Evolutionary conservation across 2,113 vertebrate species (phyloP).

Genomic region (Pelvicachromis taeniatus): DNA sequence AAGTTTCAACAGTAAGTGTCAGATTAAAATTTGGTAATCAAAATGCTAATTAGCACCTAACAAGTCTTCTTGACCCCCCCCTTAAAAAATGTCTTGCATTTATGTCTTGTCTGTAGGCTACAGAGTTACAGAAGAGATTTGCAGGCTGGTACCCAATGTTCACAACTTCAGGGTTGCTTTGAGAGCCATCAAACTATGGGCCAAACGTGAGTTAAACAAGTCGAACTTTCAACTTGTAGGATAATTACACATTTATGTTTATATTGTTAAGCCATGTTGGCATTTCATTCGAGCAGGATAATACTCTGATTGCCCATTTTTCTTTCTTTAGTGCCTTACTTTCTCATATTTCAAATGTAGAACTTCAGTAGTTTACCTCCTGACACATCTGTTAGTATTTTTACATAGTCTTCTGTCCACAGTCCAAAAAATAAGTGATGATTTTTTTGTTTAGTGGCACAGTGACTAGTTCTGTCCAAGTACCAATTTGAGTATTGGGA

Average conservation of each 20-base stretch:
- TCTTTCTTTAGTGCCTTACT: neutral
- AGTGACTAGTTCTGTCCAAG: neutral
- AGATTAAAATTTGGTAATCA: neutral
- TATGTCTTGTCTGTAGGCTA: neutral
- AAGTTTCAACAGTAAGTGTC: neutral
- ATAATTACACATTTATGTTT: neutral
- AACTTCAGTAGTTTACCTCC: neutral
- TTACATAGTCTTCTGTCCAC: fast-evolving
- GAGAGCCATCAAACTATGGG: neutral
- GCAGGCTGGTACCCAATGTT: neutral
- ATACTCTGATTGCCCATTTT: too few relatives aligned
- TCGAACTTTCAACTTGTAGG: neutral
- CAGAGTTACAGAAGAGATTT: neutral
- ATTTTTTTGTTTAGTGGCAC: neutral
- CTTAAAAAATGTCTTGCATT: neutral
- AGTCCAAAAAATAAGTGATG: neutral
- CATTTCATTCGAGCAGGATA: fast-evolving
- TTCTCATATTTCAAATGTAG: neutral
- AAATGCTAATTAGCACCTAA: neutral
- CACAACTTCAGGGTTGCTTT: neutral
- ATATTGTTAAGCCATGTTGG: neutral
- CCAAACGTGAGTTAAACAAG: neutral
- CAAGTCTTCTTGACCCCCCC: neutral
- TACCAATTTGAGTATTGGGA: neutral
- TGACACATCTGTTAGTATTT: neutral